Percentiles rank a stretch among this genome's conserved stretches.
phyloP scores from a whole-genome alignment of 2,797 vertebrate genomes.

The Natrix natrix region DNA sequence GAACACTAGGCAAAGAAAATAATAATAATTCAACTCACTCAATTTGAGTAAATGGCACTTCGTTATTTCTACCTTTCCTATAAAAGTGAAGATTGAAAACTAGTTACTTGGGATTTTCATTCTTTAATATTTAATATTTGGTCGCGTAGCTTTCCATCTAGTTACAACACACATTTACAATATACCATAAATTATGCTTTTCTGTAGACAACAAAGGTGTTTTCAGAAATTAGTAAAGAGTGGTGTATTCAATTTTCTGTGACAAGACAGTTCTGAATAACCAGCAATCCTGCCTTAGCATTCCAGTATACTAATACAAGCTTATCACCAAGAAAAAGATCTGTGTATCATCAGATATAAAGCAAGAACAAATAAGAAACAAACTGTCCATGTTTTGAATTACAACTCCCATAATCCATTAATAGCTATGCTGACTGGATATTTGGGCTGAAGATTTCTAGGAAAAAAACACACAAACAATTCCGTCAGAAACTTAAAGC shows the following conservation, averaged over 20 bases:
- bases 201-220: neutral
- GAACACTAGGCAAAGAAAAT: neutral
- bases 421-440: neutral
- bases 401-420: neutral
- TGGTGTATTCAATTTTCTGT: neutral
- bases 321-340: neutral
- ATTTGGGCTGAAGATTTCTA: neutral
- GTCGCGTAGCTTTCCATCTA: neutral
- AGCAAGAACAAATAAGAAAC: neutral
- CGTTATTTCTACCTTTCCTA: constrained; percentile 71
- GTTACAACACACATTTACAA: neutral
- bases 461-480: neutral
- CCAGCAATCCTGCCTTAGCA: neutral
- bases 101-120: constrained; percentile 12
- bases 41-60: constrained; percentile 70
- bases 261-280: neutral
- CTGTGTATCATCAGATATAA: neutral
- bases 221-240: neutral
- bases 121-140: constrained; percentile 4
- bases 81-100: constrained; percentile 35
- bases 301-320: neutral
- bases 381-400: neutral
- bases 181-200: neutral
- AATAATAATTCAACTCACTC: constrained; percentile 67
- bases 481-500: no score